A percentile compares a stretch with the other conserved stretches of the same genome.
These are phyloP conservation scores for Exaiptasia diaphana DNA, from an alignment of 64 coral and sea anemone species.

Conservation along the genomic window DNA sequence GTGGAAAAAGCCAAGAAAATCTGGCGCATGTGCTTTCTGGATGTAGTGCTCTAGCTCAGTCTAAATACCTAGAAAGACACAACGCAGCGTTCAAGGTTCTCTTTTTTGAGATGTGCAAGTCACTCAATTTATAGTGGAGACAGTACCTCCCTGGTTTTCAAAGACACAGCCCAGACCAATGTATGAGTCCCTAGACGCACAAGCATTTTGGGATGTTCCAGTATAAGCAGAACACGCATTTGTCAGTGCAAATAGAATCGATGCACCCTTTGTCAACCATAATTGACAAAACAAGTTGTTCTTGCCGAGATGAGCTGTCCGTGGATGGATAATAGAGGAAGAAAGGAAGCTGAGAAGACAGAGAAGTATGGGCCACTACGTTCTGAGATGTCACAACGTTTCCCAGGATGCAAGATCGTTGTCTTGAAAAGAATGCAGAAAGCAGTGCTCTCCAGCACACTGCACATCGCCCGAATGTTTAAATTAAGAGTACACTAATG, in stretches of 20 bases:
- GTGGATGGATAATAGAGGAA: conserved; percentile 22
- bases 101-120: neutral
- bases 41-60: conserved; percentile 2
- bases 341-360: conserved; percentile 37
- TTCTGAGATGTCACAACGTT: neutral
- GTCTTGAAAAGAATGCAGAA: neutral
- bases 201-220: conserved; percentile 15
- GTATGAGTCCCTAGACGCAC: neutral
- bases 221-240: neutral
- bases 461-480: neutral
- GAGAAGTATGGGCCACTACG: neutral
- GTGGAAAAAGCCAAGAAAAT: neutral
- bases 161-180: neutral
- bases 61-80: conserved; percentile 13
- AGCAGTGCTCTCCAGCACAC: neutral
- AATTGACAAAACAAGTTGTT: neutral
- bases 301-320: neutral
- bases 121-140: neutral
- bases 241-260: conserved; percentile 8
- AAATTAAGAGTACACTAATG: neutral
- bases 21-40: conserved; percentile 22
- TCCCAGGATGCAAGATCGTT: conserved; percentile 5
- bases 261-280: neutral
- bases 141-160: conserved; percentile 3
- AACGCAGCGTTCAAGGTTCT: neutral